These are phyloP conservation scores for Myopa testacea DNA, from an alignment of 2,888 invertebrate species.

Conservation along the genomic window DNA sequence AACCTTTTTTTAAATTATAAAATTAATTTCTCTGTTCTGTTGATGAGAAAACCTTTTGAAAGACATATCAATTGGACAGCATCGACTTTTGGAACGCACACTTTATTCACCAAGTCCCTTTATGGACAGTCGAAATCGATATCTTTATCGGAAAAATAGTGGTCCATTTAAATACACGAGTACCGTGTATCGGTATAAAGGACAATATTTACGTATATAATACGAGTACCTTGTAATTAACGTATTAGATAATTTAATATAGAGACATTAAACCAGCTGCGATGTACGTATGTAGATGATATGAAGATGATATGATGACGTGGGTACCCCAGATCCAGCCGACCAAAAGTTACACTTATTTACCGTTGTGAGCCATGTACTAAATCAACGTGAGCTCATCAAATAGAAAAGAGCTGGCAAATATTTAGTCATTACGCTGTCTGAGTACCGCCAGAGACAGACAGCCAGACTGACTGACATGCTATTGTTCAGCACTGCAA, in stretches of 20 bases:
- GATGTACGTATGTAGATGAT: no score
- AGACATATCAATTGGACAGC: no score
- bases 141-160: no score
- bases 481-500: slow-evolving; percentile 54
- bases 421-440: slow-evolving; percentile 58
- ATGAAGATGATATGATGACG: background rate
- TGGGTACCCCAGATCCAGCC: background rate
- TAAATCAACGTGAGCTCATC: slow-evolving; percentile 8
- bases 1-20: background rate
- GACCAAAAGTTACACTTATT: background rate
- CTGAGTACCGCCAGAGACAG: slow-evolving; percentile 59
- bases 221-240: no score
- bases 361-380: background rate
- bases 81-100: no score
- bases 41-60: slow-evolving; percentile 6
- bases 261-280: no score
- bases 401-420: slow-evolving; percentile 23
- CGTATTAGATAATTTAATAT: no score
- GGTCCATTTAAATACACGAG: no score
- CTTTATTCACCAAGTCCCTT: no score
- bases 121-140: no score
- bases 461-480: slow-evolving; percentile 45
- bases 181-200: no score
- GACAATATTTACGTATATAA: no score
- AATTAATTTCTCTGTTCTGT: background rate